Evolutionary conservation across 2,888 invertebrate genomes (phyloP).

Genomic region (Fragum fragum): DNA sequence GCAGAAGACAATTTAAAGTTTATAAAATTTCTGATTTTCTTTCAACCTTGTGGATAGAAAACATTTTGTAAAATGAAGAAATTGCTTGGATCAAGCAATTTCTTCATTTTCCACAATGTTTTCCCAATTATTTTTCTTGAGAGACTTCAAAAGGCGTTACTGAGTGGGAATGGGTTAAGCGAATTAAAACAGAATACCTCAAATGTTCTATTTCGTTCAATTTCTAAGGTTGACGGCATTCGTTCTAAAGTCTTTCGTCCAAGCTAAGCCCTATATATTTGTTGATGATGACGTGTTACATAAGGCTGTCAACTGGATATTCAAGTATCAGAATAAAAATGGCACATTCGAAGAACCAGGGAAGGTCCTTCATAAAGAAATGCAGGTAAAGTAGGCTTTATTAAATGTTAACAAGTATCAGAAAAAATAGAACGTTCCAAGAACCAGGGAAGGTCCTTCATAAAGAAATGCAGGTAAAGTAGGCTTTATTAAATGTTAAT

Average conservation of each 20-base stretch:
- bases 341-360: constrained; percentile 93
- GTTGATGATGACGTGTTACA: constrained; percentile 90
- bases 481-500: no score
- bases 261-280: constrained; percentile 90
- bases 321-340: constrained; percentile 90
- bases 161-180: no score
- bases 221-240: constrained; percentile 97
- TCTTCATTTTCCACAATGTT: no score
- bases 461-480: constrained; percentile 88
- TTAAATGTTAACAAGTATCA: constrained; percentile 90
- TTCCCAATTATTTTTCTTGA: no score
- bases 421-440: constrained; percentile 92
- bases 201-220: no score
- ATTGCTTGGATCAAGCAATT: no score
- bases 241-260: constrained; percentile 92
- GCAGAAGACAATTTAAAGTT: no score
- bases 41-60: no score
- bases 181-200: no score
- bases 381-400: constrained; percentile 83
- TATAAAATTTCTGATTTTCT: no score
- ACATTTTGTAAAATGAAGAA: no score
- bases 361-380: constrained; percentile 90
- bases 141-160: no score
- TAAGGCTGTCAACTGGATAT: constrained; percentile 92
- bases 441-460: constrained; percentile 91